Evolutionary conservation across 2,797 vertebrate genomes (phyloP), one percentile per base, ranked within the genome.

Genomic region (Phoebastria nigripes): DNA sequence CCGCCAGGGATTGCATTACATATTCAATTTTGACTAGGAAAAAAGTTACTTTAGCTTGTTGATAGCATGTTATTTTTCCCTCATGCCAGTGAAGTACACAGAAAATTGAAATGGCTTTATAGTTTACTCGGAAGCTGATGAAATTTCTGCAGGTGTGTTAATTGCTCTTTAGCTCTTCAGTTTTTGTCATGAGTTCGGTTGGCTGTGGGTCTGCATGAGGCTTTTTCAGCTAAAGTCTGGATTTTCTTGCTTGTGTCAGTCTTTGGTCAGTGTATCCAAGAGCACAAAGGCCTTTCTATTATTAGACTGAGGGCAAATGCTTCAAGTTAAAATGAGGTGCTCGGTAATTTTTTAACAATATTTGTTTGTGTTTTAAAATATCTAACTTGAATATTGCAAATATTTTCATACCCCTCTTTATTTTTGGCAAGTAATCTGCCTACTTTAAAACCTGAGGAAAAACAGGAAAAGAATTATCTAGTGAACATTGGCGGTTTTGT

Each of bases 171-270:
- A 84, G 13, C n/a, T 84, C 55, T 82, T 71, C 41, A 15, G 33
- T 11, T 89, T 94, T 88, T 78, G 28, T 41, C 2, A 1, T 33
- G 37, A 89, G 33, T 82, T 89, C 33, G 28, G 15, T 54, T 81
- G 49, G 21, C 72, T 87, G 16, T 42, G 72, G 70, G 39, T 71
- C 41, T 87, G 70, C 37, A 17, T 16, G 35, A 89, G 44, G 15
- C 25, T 14, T 63, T 70, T 90, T 81, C 73, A 85, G 63, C 22
- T 81, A 8, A 59, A 84, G 58, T 46, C 33, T 6, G 8, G 58
- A 20, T 96, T 94, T 95, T 82, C 82, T 94, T 93, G 42, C 69
- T 76, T 62, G 31, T 63, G 47, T 82, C 71, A 39, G n/a, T 80
- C 29, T 91, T 78, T 62, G 90, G 61, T 83, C 67, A 42, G 44